Evolutionary conservation across 2,113 vertebrate genomes (phyloP).

Genomic region (Azemiops feae): DNA sequence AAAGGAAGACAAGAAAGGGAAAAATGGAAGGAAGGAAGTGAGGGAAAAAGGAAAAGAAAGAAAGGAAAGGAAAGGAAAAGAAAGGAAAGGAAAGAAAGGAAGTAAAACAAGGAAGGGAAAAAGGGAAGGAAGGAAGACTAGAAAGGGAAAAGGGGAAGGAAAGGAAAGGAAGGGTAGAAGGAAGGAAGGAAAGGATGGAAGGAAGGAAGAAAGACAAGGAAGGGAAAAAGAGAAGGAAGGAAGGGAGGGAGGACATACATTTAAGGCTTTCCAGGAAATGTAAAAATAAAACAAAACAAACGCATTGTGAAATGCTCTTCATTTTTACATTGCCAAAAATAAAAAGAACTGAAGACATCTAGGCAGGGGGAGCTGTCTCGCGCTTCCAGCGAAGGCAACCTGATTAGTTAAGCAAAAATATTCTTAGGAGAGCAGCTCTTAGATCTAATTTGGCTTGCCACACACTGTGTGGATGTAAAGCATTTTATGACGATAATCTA

Average conservation of each 20-base stretch:
- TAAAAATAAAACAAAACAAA: background rate
- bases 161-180: accelerated
- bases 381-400: background rate
- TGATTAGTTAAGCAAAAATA: background rate
- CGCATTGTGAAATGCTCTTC: background rate
- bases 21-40: too few relatives aligned
- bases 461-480: background rate
- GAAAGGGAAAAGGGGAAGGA: too few relatives aligned
- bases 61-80: too few relatives aligned
- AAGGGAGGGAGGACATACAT: background rate
- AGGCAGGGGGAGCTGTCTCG: background rate
- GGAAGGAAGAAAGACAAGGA: background rate
- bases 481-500: background rate
- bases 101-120: too few relatives aligned
- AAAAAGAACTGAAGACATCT: background rate
- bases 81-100: background rate
- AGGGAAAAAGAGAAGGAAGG: too few relatives aligned
- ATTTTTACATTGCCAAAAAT: background rate
- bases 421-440: background rate
- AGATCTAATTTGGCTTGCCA: background rate
- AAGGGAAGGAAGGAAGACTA: too few relatives aligned
- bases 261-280: background rate
- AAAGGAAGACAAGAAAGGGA: too few relatives aligned
- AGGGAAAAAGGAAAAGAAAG: too few relatives aligned
- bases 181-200: background rate